Evolutionary conservation across 2,888 invertebrate genomes (phyloP), one percentile per base, ranked within the genome.

Genomic region (Polietes domitor): DNA sequence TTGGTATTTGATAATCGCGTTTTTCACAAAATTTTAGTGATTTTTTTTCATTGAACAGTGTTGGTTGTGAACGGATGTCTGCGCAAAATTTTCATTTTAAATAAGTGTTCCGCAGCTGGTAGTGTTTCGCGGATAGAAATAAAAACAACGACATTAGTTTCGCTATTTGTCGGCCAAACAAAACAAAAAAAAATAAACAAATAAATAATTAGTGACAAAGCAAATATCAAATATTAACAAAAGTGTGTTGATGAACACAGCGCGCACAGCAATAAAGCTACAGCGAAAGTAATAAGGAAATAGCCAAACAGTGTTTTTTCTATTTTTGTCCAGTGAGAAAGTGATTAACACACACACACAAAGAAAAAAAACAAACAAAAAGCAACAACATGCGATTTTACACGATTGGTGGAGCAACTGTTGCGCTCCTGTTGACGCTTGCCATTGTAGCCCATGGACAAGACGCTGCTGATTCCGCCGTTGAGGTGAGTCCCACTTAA

Each of bases 361-460:
- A 47, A 47, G 12, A 47, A 47, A 63, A 74, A 71, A 50, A 63
- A 15, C 32, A 81, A 81, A 72, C 73, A 88, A 88, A 87, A 88
- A 86, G 82, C 83, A 86, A 85, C 43, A 50, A 32, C 71, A 84
- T 84, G 84, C 76, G 84, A 19, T 81, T 84, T 63, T 78, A 78
- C 58, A 79, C 79, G 84, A 85, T 88, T 88, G 87, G 3, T 88
- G 41, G 87, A 86, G 88, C 89, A 89, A 88, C 89, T 89, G 88
- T 89, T 88, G 88, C 88, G 76, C 77, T 89, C 61, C 82, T 88
- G 74, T 75, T 89, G 73, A 80, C 78, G 26, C 82, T 84, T 68
- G 76, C 84, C 2, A 7, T 68, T 21, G 43, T 68, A 12, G 68
- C 12, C 43, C 17, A 28, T 68, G 86, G 76, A 63, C 84, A 87